Conservation (phyloP, 1,140 invertebrate species). For the Drosophila paulistorum region DNA sequence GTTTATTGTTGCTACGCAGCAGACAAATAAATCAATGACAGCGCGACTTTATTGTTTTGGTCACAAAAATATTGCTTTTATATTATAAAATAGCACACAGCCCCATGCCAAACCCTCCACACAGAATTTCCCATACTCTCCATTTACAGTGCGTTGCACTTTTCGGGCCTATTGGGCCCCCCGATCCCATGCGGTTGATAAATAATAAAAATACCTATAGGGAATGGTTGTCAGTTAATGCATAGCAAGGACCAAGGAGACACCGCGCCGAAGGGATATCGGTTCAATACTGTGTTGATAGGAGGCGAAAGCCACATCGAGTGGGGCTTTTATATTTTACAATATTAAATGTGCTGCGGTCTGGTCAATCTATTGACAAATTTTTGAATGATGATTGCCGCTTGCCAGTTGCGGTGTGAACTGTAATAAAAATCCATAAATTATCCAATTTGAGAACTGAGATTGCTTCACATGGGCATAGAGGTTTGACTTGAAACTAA, state of each 20-base stretch:
- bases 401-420: conserved; percentile 54
- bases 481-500: too few relatives aligned
- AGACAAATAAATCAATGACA: conserved; percentile 82
- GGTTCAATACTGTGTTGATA: conserved; percentile 22
- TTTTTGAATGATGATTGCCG: conserved; percentile 71
- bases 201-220: conserved; percentile 79
- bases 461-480: not conserved
- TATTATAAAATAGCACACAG: conserved; percentile 70
- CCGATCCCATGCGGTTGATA: conserved; percentile 66
- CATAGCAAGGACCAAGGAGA: not conserved
- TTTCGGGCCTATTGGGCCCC: conserved; percentile 27
- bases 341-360: conserved; percentile 76
- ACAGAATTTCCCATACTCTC: too few relatives aligned
- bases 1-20: conserved; percentile 78
- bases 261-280: not conserved
- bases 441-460: conserved; percentile 46
- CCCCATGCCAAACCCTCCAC: too few relatives aligned
- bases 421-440: conserved; percentile 71
- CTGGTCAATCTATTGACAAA: conserved; percentile 72
- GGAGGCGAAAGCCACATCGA: conserved; percentile 25
- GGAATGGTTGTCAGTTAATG: conserved; percentile 32
- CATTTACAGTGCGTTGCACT: conserved; percentile 3
- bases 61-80: conserved; percentile 81
- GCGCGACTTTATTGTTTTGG: conserved; percentile 81
- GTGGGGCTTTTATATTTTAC: conserved; percentile 23